Conservation (phyloP, 2,888 invertebrate genomes). For the Junonia oenone region DNA sequence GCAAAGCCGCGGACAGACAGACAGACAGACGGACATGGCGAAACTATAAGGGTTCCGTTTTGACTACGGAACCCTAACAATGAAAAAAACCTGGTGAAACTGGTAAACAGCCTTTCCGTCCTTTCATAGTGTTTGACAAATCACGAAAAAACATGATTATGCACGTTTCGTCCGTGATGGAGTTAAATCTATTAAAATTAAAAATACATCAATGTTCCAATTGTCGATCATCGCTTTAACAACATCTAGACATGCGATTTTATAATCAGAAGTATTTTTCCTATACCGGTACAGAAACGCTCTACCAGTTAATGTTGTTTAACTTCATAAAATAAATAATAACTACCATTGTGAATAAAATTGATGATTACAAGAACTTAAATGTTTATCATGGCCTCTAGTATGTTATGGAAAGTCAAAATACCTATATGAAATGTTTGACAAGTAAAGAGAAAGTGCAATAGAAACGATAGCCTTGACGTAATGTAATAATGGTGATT, state of each 20-base stretch:
- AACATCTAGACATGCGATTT: slow-evolving; percentile 16
- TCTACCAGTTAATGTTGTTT: not conserved
- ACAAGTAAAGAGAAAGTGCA: no score
- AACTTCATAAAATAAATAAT: not conserved
- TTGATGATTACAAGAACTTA: not conserved
- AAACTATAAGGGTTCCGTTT: no score
- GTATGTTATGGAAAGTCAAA: no score
- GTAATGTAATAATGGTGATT: no score
- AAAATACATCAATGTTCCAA: slow-evolving; percentile 21
- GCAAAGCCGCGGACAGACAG: no score
- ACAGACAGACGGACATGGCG: no score
- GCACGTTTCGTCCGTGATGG: not conserved
- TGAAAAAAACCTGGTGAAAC: no score
- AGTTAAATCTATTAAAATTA: slow-evolving; percentile 6
- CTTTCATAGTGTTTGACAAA: not conserved
- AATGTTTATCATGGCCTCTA: not conserved
- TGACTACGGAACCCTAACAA: no score
- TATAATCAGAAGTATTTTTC: slow-evolving; percentile 8
- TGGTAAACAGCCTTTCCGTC: no score
- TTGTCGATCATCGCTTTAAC: slow-evolving; percentile 12
- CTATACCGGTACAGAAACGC: not conserved
- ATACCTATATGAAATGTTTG: no score
- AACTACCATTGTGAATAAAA: not conserved
- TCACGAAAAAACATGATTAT: not conserved
- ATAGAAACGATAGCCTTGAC: no score